Evolutionary conservation across 2,797 vertebrate genomes (phyloP), one percentile per base, ranked within the genome.

Genomic region (Adrianichthys oophorus): DNA sequence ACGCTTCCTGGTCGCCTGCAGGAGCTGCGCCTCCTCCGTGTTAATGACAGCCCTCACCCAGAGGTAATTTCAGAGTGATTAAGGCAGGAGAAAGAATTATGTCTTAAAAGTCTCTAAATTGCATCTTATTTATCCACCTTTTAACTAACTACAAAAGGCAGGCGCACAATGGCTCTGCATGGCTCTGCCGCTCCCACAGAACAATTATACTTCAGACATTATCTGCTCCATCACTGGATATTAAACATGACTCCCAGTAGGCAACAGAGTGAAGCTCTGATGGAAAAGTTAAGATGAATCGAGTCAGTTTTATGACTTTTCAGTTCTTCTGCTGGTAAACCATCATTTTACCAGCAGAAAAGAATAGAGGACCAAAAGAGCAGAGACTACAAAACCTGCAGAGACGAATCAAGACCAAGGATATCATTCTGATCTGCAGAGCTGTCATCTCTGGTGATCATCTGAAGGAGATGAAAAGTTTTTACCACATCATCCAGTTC

Each of bases 71-170:
- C 90, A 93, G 79, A 68, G 78, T 96, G 95, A 98, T 97, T 92
- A 92, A 91, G 78, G 90, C 68, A 68, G 78, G 67, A 65, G 54
- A 57, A 94, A 90, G 93, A 91, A 94, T 93, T 91, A 93, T 90
- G 92, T 96, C 94, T 95, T 95, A 92, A 95, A 97, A 97, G 95
- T 98, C 94, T 95, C 93, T 93, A 96, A 98, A 98, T 97, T 97
- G 94, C 94, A 96, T 95, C 95, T 97, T 97, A 95, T 98, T 96
- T 90, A 86, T 90, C 80, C 83, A 85, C 89, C 88, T 89, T 92
- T 93, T 91, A 91, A 91, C 89, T 88, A 89, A 89, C 90, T 86
- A 91, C 90, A 92, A 92, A 92, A 90, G 88, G 77, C 90, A 93
- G 90, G 82, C 92, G 91, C 92, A 98, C 95, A 98, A 98, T 95